Evolutionary conservation across 2,113 vertebrate species (phyloP).

Genomic region (Myiopsitta monachus): DNA sequence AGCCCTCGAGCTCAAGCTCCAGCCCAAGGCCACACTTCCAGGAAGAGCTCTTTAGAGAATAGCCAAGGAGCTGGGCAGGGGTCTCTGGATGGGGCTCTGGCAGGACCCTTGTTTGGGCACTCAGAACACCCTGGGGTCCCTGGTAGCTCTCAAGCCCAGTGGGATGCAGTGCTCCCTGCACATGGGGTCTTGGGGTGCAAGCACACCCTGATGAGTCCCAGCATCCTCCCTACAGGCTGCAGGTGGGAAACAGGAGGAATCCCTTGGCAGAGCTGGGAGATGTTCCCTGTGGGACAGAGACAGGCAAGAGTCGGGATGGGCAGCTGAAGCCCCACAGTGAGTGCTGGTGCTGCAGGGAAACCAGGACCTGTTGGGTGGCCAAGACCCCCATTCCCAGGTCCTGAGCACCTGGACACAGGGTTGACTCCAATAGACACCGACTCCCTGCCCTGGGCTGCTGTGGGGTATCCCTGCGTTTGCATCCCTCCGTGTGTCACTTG

Average conservation of each 20-base stretch:
- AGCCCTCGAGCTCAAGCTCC: not conserved
- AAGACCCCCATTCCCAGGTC: not conserved
- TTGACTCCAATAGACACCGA: not conserved
- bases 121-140: not conserved
- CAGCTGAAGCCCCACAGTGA: not conserved
- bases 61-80: fast-evolving
- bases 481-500: not conserved
- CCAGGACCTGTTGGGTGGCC: fast-evolving
- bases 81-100: not conserved
- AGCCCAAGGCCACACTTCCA: not conserved
- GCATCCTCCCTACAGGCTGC: fast-evolving
- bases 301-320: not conserved
- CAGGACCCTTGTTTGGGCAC: not conserved
- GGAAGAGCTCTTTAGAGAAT: not conserved
- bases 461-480: not conserved
- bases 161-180: fast-evolving
- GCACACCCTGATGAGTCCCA: fast-evolving
- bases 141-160: fast-evolving
- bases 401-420: fast-evolving
- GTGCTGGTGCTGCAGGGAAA: not conserved
- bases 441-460: fast-evolving
- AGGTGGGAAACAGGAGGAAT: not conserved
- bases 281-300: not conserved
- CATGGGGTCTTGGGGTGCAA: fast-evolving
- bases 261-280: not conserved